phyloP scores from a whole-genome alignment of 2,797 vertebrate species.

The Sebastes diploproa region DNA sequence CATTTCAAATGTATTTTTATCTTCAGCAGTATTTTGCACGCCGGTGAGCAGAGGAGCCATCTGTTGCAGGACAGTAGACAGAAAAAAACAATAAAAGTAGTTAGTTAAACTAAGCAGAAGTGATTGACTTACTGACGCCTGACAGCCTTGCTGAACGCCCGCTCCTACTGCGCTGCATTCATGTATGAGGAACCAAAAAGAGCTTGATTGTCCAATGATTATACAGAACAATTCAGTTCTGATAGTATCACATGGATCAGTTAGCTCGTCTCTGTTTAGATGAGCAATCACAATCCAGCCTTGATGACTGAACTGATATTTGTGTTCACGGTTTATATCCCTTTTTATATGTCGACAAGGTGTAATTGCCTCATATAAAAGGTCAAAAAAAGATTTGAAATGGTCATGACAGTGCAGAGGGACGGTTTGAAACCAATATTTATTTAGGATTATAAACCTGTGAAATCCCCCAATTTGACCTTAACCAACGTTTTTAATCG shows the following conservation, averaged over 20 bases:
- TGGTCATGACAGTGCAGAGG: neutral
- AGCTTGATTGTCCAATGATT: neutral
- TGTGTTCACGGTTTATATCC: neutral
- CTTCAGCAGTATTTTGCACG: constrained; percentile 11
- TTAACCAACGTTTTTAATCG: neutral
- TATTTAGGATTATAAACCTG: constrained; percentile 16
- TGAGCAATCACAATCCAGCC: neutral
- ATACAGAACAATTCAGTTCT: neutral
- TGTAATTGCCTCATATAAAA: neutral
- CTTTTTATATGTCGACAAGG: neutral
- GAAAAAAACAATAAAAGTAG: constrained; percentile 56
- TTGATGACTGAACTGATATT: neutral
- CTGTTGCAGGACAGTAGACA: constrained; percentile 39
- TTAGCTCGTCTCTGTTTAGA: neutral
- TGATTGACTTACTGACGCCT: constrained; percentile 62
- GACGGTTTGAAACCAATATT: neutral
- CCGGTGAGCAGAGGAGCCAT: constrained; percentile 27
- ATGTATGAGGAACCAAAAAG: constrained; percentile 20
- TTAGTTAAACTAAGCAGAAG: constrained; percentile 67
- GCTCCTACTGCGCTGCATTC: constrained; percentile 15
- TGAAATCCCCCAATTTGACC: neutral
- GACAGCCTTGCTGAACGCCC: constrained; percentile 13
- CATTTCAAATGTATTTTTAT: neutral
- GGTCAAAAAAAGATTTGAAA: neutral
- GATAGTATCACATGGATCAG: neutral